Base-by-base conservation (phyloP, 2,888 invertebrate genomes). In the Capitulum mitella region DNA sequence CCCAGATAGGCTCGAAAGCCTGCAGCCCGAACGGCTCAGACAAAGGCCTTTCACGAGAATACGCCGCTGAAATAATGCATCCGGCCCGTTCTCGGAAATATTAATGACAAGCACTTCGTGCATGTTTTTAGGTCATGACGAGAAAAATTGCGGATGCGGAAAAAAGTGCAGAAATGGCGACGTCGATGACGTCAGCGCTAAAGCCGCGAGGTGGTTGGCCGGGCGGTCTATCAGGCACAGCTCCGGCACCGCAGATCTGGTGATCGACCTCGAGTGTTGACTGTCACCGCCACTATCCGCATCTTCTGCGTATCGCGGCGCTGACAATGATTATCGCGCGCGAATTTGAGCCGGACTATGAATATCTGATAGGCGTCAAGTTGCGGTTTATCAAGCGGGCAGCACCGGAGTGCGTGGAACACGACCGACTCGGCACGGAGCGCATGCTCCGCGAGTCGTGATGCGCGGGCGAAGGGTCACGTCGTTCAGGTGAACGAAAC, bases 101-200 rank as follows among this genome's bases (percentile, higher is more conserved):
- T 19, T 64, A 64, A 64, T 64, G 64, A 64, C 64, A 64, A 34
- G 32, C 19, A 32, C 64, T 64, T 64, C 64, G 64, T 64, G 64
- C 64, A 64, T 64, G 64, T 64, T 64, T 64, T 64, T 32, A 34
- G 64, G 64, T 64, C 64, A 64, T 34, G 64, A 34, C 19, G 32
- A 19, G 34, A 64, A 64, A 64, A 64, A 64, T 34, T 12, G 34
- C 64, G 6, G 64, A 29, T 32, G 12, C 32, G 64, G 34, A 29
- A 64, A 34, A 64, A 64, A 26, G 26, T 29, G 34, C 64, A 6
- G 58, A 22, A n/a, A 16, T 22, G 19, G 51, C 22, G 22, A 51
- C 19, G 22, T 22, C 22, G 51, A 51, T 51, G 51, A 51, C 51
- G 51, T 51, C 51, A 51, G 19, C 51, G 51, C 22, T 51, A 51